Evolutionary conservation across 2,797 vertebrate genomes (phyloP).

Genomic region (Phalloptychus januarius): DNA sequence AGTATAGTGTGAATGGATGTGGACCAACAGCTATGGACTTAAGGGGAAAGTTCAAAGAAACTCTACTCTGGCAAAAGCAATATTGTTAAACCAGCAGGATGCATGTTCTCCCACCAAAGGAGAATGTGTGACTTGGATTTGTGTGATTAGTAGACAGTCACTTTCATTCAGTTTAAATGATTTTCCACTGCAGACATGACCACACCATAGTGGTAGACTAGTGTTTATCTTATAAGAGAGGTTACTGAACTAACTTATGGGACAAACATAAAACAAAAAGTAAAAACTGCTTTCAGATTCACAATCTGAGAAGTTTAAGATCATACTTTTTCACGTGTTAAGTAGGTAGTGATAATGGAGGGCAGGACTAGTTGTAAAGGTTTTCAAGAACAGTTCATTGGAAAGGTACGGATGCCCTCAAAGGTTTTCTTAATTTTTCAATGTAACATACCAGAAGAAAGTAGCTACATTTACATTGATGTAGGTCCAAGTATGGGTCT

Average conservation of each 20-base stretch:
- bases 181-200: conserved; percentile 44
- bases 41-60: conserved; percentile 25
- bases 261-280: neutral
- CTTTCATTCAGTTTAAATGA: conserved; percentile 26
- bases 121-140: conserved; percentile 44
- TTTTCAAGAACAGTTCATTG: neutral
- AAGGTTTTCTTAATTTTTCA: neutral
- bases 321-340: neutral
- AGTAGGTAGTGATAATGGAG: neutral
- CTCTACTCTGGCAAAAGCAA: conserved; percentile 53
- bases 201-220: conserved; percentile 25
- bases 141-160: conserved; percentile 29
- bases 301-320: neutral
- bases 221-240: conserved; percentile 10
- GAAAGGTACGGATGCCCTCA: neutral
- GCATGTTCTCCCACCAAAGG: conserved; percentile 19
- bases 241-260: conserved; percentile 11
- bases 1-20: conserved; percentile 22
- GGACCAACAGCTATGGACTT: conserved; percentile 23
- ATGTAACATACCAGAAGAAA: neutral
- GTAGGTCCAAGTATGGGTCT: neutral
- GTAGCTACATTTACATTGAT: neutral
- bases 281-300: neutral
- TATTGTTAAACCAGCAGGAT: conserved; percentile 10
- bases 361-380: neutral